Evolutionary conservation across 1,140 invertebrate genomes (phyloP), one percentile per base, ranked within the genome.

Genomic region (Reticulitermes speratus): DNA sequence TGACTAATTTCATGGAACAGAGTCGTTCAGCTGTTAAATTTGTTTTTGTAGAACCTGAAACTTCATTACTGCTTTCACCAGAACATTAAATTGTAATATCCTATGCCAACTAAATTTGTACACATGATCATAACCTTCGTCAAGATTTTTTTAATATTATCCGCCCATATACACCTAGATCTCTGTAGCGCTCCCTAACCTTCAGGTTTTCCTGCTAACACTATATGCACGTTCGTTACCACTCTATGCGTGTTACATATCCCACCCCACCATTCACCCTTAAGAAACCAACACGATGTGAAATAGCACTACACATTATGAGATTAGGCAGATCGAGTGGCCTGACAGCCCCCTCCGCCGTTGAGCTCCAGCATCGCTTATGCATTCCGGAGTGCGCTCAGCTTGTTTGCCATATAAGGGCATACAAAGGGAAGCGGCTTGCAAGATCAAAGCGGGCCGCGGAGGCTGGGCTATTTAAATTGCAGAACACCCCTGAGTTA

Each of bases 271-370:
- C 59, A 14, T 65, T 65, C 19, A 19, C 19, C 12, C 3, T 23
- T 23, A n/a, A 65, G 59, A 65, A 65, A 65, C 21, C 59, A 23
- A 19, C 59, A 65, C 3, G 12, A 65, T 8, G 25, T 65, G 59
- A n/a, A 65, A n/a, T 5, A 65, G 59, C 25, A 65, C 5, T 65
- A 23, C 9, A 75, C 65, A 75, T 30, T n/a, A 14, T 14, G 21
- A 16, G n/a, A 75, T 75, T 75, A 75, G 65, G 65, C 65, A 75
- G 65, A 30, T 6, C 30, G 84, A 84, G 84, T 14, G 19, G 84
- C 0, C 48, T 84, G 48, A 19, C 84, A 52, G 59, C 84, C 30
- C 84, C 84, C 59, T 30, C 30, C 84, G 14, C 96, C 96, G 97
- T 19, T 48, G 52, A 21, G 52, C 52, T 92, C 21, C n/a, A 75